Conservation (phyloP, 2,797 vertebrate genomes). For the Gambelia wislizenii region DNA sequence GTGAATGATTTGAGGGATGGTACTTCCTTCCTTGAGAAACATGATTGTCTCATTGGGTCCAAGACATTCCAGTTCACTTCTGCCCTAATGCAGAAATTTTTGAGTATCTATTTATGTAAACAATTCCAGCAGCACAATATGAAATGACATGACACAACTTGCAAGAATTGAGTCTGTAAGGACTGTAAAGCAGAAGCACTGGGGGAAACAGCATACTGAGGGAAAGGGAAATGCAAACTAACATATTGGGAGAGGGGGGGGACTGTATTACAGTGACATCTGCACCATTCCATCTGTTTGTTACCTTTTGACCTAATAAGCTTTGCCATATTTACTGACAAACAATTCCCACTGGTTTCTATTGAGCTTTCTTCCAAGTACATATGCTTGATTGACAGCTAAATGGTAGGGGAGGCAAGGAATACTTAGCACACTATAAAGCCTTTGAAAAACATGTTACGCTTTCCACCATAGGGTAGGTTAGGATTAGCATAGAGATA, state of each 20-base stretch:
- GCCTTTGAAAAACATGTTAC: background rate
- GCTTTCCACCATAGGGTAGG: background rate
- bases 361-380: background rate
- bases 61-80: constrained; percentile 15
- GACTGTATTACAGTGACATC: background rate
- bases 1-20: constrained; percentile 14
- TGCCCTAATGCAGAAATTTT: constrained; percentile 19
- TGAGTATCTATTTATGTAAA: constrained; percentile 50
- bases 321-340: background rate
- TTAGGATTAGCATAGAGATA: background rate
- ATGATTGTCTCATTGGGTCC: constrained; percentile 30
- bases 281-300: background rate
- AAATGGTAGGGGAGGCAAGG: background rate
- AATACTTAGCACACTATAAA: background rate
- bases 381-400: background rate
- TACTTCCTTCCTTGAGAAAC: background rate
- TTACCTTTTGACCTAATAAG: constrained; percentile 13
- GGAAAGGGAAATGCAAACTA: background rate
- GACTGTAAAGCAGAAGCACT: constrained; percentile 26
- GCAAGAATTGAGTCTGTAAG: constrained; percentile 51
- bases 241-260: background rate
- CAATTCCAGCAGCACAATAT: constrained; percentile 40
- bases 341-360: background rate
- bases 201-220: background rate
- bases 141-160: constrained; percentile 50